These are phyloP conservation scores for Gasterosteus nipponicus DNA, from an alignment of 2,113 vertebrate species.

Conservation along the genomic window DNA sequence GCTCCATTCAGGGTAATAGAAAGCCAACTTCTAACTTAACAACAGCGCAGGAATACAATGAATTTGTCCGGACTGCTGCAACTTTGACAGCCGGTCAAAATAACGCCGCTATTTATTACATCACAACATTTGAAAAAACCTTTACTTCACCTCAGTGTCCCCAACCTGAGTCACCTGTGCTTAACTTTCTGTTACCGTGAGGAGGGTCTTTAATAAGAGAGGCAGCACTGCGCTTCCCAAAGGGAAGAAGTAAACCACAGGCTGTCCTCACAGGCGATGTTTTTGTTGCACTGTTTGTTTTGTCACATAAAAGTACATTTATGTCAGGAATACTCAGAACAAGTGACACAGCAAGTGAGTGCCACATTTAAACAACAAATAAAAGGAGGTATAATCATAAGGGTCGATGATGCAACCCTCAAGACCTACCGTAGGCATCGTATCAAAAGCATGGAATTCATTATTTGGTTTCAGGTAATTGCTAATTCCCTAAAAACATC, in stretches of 20 bases:
- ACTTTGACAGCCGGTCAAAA: no score
- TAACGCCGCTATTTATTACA: no score
- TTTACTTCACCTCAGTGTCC: no score
- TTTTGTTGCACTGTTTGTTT: neutral
- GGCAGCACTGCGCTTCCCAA: constrained; percentile 17
- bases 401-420: neutral
- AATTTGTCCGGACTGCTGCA: no score
- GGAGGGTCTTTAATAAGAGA: no score
- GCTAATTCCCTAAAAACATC: constrained; percentile 17
- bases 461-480: constrained; percentile 14
- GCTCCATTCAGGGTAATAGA: no score
- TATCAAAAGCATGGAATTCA: constrained; percentile 8
- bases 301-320: constrained; percentile 15
- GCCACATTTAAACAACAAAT: neutral
- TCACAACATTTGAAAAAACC: no score
- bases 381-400: neutral
- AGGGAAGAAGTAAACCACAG: neutral
- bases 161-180: no score
- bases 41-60: no score
- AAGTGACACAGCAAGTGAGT: constrained; percentile 1
- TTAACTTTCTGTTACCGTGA: no score
- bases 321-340: neutral
- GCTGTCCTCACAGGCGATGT: neutral
- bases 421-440: neutral
- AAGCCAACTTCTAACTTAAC: no score